Evolutionary conservation across 2,797 vertebrate species (phyloP), one percentile per base, ranked within the genome.

Genomic region (Distichodus sexfasciatus): DNA sequence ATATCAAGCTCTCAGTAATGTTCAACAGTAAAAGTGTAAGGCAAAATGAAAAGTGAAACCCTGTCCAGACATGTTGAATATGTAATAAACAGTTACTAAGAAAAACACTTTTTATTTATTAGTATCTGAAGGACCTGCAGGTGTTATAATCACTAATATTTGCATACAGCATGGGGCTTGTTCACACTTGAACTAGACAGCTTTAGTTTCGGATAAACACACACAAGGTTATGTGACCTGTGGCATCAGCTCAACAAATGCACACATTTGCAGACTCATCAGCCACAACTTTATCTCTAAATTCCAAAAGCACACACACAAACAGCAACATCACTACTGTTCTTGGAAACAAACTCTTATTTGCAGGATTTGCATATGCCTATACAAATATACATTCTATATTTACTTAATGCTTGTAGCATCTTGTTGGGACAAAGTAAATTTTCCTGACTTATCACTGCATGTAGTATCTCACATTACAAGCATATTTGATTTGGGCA

Each of bases 151-250:
- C 43, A 40, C n/a, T n/a, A n/a, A n/a, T n/a, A 57, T 67, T 9
- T 55, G 57, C 57, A 41, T 43, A 51, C 53, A 38, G 17, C 38
- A 9, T 12, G 35, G 38, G 62, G 69, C 53, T 19, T 61, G 38
- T 61, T 28, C 24, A 50, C n/a, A n/a, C n/a, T 50, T 44, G 70
- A 57, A 48, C 15, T 47, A 70, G 66, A 73, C 50, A 70, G 41
- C 24, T 41, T 61, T 46, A 14, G 35, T n/a, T 62, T 28, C 36
- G 47, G 40, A 29, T 50, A 51, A 28, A 40, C 46, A 61, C 55
- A 46, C 33, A 19, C 8, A 29, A 19, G 31, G 33, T 74, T 58
- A 69, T 60, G 38, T 57, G 46, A n/a, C n/a, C n/a, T n/a, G n/a
- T 67, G 71, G 66, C 44, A 46, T 63, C 60, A 57, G 29, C 44